These are phyloP conservation scores for Hippasteria phrygiana DNA, from an alignment of 53 echinoderm and acorn worm genomes.

Conservation along the genomic window DNA sequence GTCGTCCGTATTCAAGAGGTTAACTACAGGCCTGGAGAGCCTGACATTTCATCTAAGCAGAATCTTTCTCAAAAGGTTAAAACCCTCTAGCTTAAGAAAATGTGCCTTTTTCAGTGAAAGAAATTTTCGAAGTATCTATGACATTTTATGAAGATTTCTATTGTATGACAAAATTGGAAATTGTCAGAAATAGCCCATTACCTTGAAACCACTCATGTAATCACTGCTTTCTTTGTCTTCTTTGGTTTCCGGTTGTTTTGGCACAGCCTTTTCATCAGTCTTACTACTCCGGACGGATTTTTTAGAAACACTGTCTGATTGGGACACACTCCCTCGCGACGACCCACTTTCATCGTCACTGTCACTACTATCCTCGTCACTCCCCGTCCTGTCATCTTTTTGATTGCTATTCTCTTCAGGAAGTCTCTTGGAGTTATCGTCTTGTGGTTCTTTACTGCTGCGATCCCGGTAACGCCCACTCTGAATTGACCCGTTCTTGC, in stretches of 20 bases:
- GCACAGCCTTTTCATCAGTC: slow-evolving; percentile 13
- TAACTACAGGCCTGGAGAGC: no score
- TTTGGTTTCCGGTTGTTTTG: slow-evolving; percentile 45
- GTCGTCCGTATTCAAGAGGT: no score
- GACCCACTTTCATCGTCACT: slow-evolving; percentile 5
- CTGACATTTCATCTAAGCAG: no score
- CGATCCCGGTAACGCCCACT: slow-evolving; percentile 53
- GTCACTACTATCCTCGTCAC: slow-evolving; percentile 27
- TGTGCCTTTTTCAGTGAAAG: no score
- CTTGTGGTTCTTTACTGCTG: slow-evolving; percentile 22
- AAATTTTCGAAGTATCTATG: not conserved
- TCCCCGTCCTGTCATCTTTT: slow-evolving; percentile 15
- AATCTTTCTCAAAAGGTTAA: no score
- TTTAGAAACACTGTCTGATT: slow-evolving; percentile 31
- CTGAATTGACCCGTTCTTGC: slow-evolving; percentile 25
- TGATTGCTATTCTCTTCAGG: not conserved
- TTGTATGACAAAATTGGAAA: no score
- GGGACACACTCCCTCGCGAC: not conserved
- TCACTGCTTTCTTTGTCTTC: slow-evolving; percentile 41
- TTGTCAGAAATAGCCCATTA: slow-evolving; percentile 40
- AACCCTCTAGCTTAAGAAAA: no score
- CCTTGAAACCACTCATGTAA: slow-evolving; percentile 82
- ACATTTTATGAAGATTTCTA: no score
- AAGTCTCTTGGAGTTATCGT: not conserved
- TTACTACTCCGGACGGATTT: slow-evolving; percentile 11